Conservation (phyloP, 2,797 vertebrate species). For the Luscinia megarhynchos region DNA sequence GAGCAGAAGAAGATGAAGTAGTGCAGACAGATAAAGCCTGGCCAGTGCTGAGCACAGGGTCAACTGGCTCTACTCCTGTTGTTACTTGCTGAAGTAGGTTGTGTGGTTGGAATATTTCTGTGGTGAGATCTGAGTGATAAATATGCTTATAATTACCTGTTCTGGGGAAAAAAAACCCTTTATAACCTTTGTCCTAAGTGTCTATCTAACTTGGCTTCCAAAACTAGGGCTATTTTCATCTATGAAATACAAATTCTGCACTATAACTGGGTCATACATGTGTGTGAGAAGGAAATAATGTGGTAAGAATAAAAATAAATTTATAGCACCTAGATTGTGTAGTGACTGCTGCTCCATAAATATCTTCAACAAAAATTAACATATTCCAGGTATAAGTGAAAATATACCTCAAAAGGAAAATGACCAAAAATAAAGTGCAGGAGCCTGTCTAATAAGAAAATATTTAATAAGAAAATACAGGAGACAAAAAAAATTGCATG, state of each 20-base stretch:
- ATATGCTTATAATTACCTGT: not conserved
- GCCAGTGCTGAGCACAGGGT: not conserved
- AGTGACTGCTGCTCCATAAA: not conserved
- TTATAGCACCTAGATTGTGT: not conserved
- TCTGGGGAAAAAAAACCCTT: not conserved
- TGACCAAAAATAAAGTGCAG: not conserved
- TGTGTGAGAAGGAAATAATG: not conserved
- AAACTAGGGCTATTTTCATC: not conserved
- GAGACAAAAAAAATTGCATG: not conserved
- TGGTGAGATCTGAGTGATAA: not conserved
- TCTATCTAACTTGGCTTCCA: not conserved
- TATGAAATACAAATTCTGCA: not conserved
- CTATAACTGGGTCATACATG: conserved; percentile 7
- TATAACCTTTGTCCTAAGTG: not conserved
- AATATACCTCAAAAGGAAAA: not conserved
- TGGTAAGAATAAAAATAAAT: conserved; percentile 30
- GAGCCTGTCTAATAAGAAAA: not conserved
- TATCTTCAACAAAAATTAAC: not conserved
- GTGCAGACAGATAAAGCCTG: not conserved
- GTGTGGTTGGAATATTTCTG: not conserved
- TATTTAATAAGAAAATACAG: not conserved
- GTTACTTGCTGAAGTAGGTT: not conserved
- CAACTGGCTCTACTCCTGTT: not conserved
- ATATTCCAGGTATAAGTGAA: not conserved
- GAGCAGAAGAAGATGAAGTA: not conserved